Evolutionary conservation across 2,797 vertebrate genomes (phyloP).

Genomic region (Falco biarmicus): DNA sequence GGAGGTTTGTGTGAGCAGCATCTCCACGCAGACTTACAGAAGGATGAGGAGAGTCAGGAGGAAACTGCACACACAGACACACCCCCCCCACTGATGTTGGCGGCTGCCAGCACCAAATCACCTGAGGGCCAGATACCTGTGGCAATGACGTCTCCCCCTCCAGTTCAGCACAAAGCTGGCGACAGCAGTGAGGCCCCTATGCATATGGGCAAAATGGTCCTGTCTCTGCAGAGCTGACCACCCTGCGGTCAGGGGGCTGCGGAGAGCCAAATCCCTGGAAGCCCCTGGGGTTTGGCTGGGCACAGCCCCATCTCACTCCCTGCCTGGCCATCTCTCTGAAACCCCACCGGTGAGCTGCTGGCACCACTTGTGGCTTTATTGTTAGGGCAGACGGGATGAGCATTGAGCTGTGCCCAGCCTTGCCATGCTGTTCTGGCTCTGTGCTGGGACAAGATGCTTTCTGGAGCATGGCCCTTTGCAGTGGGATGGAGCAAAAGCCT

Average conservation of each 20-base stretch:
- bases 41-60: accelerated
- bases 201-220: not conserved
- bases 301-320: not conserved
- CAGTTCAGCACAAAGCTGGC: not conserved
- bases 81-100: accelerated
- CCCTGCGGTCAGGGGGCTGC: not conserved
- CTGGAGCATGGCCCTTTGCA: accelerated
- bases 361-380: accelerated
- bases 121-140: too few species aligned
- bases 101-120: not conserved
- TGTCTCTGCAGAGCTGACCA: accelerated
- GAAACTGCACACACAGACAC: not conserved
- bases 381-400: not conserved
- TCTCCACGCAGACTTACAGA: accelerated
- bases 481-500: not conserved
- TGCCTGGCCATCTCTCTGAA: accelerated
- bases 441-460: not conserved
- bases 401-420: not conserved
- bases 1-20: not conserved
- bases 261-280: not conserved
- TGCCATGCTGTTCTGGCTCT: accelerated
- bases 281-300: not conserved
- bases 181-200: not conserved
- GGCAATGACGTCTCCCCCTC: not conserved
- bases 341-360: accelerated